Evolutionary conservation across 2,113 vertebrate species (phyloP).

Genomic region (Poeciliopsis prolifica): DNA sequence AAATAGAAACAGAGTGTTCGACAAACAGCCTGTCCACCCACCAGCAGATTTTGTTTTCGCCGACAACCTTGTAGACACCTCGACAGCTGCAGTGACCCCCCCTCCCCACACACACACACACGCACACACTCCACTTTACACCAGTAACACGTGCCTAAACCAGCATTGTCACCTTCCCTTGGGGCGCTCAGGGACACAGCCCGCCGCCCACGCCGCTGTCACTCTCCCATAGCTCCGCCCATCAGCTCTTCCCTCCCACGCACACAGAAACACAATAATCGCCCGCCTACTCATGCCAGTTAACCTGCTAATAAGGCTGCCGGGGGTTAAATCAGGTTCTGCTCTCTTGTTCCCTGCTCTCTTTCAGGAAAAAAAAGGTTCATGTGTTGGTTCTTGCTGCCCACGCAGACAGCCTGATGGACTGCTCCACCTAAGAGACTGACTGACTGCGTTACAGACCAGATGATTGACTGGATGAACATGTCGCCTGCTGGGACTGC

Average conservation of each 20-base stretch:
- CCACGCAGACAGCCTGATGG: constrained; percentile 62
- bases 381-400: constrained; percentile 51
- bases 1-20: constrained; percentile 65
- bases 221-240: constrained; percentile 60
- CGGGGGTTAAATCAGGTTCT: constrained; percentile 45
- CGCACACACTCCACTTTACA: constrained; percentile 28
- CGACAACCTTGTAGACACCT: constrained; percentile 42
- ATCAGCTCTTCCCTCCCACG: constrained; percentile 23
- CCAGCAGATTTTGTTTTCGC: constrained; percentile 12
- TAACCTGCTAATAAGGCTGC: constrained; percentile 67
- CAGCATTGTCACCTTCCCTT: constrained; percentile 33
- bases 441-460: constrained; percentile 55
- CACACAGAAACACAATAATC: constrained; percentile 22
- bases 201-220: constrained; percentile 72
- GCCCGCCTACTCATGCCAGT: constrained; percentile 68
- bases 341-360: constrained; percentile 23
- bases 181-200: constrained; percentile 35
- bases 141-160: constrained; percentile 20
- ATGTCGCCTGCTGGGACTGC: constrained; percentile 66
- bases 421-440: constrained; percentile 49
- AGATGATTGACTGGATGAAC: constrained; percentile 53
- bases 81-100: constrained; percentile 22
- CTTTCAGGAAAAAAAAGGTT: constrained; percentile 36
- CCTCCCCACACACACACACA: too few relatives aligned
- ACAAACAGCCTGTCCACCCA: constrained; percentile 76